Percentiles rank a stretch among this genome's conserved stretches.
phyloP scores from a whole-genome alignment of 2,797 vertebrate genomes.

The Enteromius radiatus region DNA sequence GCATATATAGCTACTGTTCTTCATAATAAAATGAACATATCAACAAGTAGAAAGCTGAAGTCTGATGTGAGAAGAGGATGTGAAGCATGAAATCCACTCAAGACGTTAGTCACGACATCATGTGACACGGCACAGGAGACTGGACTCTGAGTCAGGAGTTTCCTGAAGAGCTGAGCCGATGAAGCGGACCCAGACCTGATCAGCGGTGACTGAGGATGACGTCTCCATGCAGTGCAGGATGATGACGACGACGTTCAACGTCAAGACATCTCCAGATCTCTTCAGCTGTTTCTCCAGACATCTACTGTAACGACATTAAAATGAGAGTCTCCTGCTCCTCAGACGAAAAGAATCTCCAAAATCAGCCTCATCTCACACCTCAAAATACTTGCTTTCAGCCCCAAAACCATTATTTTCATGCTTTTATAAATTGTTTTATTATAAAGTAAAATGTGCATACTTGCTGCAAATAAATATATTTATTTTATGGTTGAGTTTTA shows the following conservation, averaged over 20 bases:
- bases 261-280: neutral
- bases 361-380: neutral
- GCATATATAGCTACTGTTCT: neutral
- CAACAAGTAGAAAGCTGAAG: neutral
- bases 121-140: neutral
- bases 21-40: neutral
- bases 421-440: too few species aligned
- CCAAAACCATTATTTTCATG: too few species aligned
- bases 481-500: too few species aligned
- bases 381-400: neutral
- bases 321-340: neutral
- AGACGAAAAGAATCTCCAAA: neutral
- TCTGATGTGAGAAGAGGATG: neutral
- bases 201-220: neutral
- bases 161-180: neutral
- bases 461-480: too few species aligned
- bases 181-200: conserved; percentile 2
- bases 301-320: neutral
- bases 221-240: neutral
- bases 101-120: conserved; percentile 22
- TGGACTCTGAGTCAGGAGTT: neutral
- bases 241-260: neutral
- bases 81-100: neutral
- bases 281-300: neutral
- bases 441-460: too few species aligned